Base-by-base conservation (phyloP, 1,140 invertebrate genomes). In the Achroia grisella region DNA sequence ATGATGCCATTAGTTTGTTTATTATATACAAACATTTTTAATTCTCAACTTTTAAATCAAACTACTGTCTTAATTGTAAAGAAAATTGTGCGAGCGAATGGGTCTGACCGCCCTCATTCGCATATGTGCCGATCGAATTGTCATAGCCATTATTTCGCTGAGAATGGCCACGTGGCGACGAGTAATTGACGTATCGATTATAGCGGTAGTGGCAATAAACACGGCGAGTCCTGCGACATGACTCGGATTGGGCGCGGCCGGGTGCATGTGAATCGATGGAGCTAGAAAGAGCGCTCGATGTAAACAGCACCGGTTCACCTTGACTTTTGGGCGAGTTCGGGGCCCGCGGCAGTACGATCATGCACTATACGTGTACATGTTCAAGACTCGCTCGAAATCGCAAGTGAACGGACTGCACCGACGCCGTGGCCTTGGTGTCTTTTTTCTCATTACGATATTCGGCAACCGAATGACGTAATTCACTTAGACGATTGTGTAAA, bases 361-460 rank as follows among this genome's bases (percentile, higher is more conserved):
- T 2, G 9, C 9, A 31, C 30, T 31, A 31, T 31, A 31, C 9
- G 6, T 23, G 17, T 23, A 23, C 17, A 23, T 23, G 17, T 23
- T 23, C 17, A 23, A 23, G 6, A 3, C 17, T 54, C 50, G 55
- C 35, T 49, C 66, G 75, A 77, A 72, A 80, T 66, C 71, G 76
- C 61, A 77, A 80, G 76, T 77, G 76, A 80, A 71, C 73, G 72
- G 75, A 60, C 63, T 74, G 75, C 71, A 74, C 45, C 17, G 49
- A 39, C 39, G 31, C 30, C 32, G 39, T 60, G 71, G 56, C 76
- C 76, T 80, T 71, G 72, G 10, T 53, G 57, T 49, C 49, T 64
- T 69, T 69, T 79, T 70, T 70, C 63, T 60, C 52, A 54, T 62
- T 52, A 63, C 62, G 52, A 70, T 66, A 71, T 76, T 72, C 57